Base-by-base conservation (phyloP, 1,140 invertebrate species). In the Zaprionus taronus region DNA sequence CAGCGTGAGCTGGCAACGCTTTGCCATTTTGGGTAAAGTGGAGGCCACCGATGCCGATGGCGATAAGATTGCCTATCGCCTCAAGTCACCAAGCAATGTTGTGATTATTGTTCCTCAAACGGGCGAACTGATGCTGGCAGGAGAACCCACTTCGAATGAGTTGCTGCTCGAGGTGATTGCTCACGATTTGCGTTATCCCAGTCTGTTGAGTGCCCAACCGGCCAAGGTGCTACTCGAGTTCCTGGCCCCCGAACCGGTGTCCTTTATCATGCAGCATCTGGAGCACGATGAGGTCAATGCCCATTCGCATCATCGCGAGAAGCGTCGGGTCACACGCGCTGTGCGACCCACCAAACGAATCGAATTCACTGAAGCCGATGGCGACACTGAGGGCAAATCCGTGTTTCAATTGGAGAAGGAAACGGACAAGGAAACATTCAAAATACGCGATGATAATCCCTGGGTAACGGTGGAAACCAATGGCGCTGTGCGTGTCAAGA, bases 401-500 rank as follows among this genome's bases (percentile, higher is more conserved):
- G 97, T 98, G 31, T 98, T 98, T 92, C 96, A 97, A 49, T 93
- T 99, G 56, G 97, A 98, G 83, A 98, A 98, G 92, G 97, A 98
- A 93, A 97, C 97, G 22, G 97, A 98, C 67, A 95, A 96, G 82
- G 98, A 99, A 92, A 97, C 96, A 11, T 99, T 98, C 92, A 98
- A 98, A 93, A 98, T 99, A 82, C 94, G 97, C 66, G 97, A 98
- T 80, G 97, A 98, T 93, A 98, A 98, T 93, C 96, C 96, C 55
- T 99, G 98, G 98, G 97, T 99, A 26, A 97, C 96, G 14, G 97
- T 99, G 41, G 97, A 97, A 92, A 95, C 96, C 7, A 98, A 97
- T 93, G 98, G 98, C 68, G 97, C 97, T 31, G 97, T 99, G 70
- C 95, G 96, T 82, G 97, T 99, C 41, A 98, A 98, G 93, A 97